phyloP scores from a whole-genome alignment of 2,888 invertebrate species.

The Villa cingulata region DNA sequence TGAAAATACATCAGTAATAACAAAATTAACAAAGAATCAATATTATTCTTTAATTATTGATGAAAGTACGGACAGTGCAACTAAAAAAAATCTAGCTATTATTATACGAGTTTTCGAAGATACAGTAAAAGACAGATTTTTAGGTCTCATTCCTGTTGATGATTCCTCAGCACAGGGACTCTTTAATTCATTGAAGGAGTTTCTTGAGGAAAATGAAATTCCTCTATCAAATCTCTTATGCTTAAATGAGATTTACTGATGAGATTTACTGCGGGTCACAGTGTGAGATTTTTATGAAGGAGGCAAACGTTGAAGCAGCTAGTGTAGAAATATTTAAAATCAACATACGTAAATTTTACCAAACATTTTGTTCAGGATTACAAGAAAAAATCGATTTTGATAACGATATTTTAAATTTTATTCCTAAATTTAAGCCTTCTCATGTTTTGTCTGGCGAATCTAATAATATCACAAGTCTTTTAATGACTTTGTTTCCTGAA shows the following conservation, averaged over 20 bases:
- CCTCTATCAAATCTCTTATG: no score
- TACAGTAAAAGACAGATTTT: no score
- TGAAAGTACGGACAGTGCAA: neutral
- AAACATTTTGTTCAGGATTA: slow-evolving; percentile 1
- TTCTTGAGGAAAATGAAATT: no score
- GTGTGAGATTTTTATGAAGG: no score
- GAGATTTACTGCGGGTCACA: no score
- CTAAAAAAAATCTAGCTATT: neutral
- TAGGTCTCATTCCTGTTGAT: no score
- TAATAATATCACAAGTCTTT: slow-evolving; percentile 2
- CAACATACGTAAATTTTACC: slow-evolving; percentile 3
- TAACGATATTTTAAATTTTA: neutral
- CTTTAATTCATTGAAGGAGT: no score
- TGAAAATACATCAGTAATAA: neutral
- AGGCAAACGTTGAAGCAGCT: no score
- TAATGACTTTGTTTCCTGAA: slow-evolving; percentile 6
- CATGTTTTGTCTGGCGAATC: slow-evolving; percentile 4
- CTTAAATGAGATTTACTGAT: no score
- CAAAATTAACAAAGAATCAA: neutral
- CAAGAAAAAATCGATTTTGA: slow-evolving; percentile 6
- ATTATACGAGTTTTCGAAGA: neutral
- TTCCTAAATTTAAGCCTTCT: slow-evolving; percentile 4
- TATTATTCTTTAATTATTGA: slow-evolving; percentile 1
- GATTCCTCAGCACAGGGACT: no score
- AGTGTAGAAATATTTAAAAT: neutral